A percentile compares a stretch with the other conserved stretches of the same genome.
These are phyloP conservation scores for Sphenopsis melanotis DNA, from an alignment of 2,797 vertebrate species.

Conservation along the genomic window DNA sequence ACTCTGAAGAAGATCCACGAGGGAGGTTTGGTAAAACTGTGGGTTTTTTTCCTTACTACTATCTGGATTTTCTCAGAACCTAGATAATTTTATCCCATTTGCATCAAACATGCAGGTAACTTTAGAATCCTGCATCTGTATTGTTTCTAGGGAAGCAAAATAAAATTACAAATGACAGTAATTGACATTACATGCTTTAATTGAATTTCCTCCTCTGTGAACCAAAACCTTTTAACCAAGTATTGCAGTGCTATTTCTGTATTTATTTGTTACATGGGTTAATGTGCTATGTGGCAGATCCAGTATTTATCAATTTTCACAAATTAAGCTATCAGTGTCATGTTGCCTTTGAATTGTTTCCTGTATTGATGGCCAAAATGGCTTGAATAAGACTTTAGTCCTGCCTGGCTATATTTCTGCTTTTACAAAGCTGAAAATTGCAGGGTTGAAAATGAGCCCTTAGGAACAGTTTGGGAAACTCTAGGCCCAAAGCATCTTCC, in stretches of 20 bases:
- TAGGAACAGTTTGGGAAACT: slow-evolving; percentile 6
- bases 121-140: slow-evolving; percentile 77
- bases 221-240: slow-evolving; percentile 80
- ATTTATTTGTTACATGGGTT: slow-evolving; percentile 73
- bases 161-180: slow-evolving; percentile 81
- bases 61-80: slow-evolving; percentile 78
- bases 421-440: slow-evolving; percentile 51
- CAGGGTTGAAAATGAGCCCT: not conserved
- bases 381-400: slow-evolving; percentile 37
- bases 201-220: slow-evolving; percentile 80
- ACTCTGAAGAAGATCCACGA: slow-evolving; percentile 23
- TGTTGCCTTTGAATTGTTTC: slow-evolving; percentile 65
- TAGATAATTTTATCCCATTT: slow-evolving; percentile 79
- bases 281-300: slow-evolving; percentile 72
- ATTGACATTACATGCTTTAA: slow-evolving; percentile 81
- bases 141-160: slow-evolving; percentile 75
- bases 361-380: slow-evolving; percentile 49
- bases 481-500: not conserved
- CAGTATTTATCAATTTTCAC: slow-evolving; percentile 70
- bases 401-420: slow-evolving; percentile 21
- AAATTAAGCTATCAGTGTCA: slow-evolving; percentile 69
- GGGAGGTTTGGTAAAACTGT: slow-evolving; percentile 53
- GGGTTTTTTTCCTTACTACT: slow-evolving; percentile 40
- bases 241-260: slow-evolving; percentile 77
- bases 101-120: slow-evolving; percentile 81